A percentile compares a stretch with the other conserved stretches of the same genome.
Evolutionary conservation across 2,113 vertebrate genomes (phyloP).

Genomic region (Microcebus lehilahytsara): DNA sequence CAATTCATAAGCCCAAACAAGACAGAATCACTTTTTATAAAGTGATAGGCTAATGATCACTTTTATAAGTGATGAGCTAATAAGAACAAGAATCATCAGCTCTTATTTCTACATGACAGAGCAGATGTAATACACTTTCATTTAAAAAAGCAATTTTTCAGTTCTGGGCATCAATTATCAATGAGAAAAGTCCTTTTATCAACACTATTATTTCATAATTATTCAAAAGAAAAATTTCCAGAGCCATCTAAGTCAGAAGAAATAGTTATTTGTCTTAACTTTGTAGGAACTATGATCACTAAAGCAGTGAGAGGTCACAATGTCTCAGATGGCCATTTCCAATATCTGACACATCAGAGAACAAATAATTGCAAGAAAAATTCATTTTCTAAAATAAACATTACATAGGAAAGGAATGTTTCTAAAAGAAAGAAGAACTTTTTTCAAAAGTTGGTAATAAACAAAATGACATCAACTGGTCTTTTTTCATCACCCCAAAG

Average conservation of each 20-base stretch:
- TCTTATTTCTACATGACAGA: conserved; percentile 42
- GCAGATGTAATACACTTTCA: neutral
- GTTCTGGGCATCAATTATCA: conserved; percentile 25
- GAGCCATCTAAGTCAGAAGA: neutral
- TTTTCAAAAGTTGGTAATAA: conserved; percentile 44
- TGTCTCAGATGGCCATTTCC: neutral
- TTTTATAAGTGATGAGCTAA: conserved; percentile 35
- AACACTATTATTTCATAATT: conserved; percentile 27
- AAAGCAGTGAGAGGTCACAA: neutral
- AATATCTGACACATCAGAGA: neutral
- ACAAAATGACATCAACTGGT: conserved; percentile 44
- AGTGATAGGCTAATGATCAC: neutral
- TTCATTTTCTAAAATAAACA: conserved; percentile 30
- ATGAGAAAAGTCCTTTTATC: conserved; percentile 36
- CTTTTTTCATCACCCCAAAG: neutral
- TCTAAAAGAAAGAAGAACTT: conserved; percentile 40
- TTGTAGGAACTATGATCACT: neutral
- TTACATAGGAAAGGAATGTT: neutral
- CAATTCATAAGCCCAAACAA: conserved; percentile 34
- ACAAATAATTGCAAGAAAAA: conserved; percentile 41
- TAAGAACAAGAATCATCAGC: conserved; percentile 55
- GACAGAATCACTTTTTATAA: conserved; percentile 19
- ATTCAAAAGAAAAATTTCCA: conserved; percentile 44
- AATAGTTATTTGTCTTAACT: conserved; percentile 13
- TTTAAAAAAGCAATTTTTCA: conserved; percentile 13